A percentile compares a stretch with the other conserved stretches of the same genome.
Conservation (phyloP, 2,797 vertebrate species). For the Gila robusta region DNA sequence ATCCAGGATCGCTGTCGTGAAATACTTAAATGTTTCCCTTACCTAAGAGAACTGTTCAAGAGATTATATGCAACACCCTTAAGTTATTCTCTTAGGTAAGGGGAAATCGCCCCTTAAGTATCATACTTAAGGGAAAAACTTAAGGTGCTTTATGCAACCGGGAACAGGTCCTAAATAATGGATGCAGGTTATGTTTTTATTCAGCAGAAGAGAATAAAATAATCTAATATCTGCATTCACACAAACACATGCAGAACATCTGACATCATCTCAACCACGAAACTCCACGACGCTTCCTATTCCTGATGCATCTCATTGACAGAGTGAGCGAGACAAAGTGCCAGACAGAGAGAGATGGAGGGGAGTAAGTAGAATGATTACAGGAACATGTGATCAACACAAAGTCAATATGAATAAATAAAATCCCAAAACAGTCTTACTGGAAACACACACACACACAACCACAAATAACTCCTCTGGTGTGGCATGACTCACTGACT, state of each 20-base stretch:
- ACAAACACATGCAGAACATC: neutral
- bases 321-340: neutral
- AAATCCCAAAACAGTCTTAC: constrained; percentile 6
- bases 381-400: neutral
- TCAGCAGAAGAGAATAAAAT: neutral
- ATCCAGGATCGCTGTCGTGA: too few relatives aligned
- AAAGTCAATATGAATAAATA: neutral
- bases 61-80: too few relatives aligned
- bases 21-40: too few relatives aligned
- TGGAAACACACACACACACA: constrained; percentile 55
- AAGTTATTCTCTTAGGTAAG: too few relatives aligned
- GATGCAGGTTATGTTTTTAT: neutral
- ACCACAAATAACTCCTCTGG: constrained; percentile 73
- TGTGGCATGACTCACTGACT: constrained; percentile 70
- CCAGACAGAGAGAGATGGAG: neutral
- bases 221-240: neutral
- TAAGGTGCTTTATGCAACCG: too few relatives aligned
- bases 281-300: neutral
- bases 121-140: too few relatives aligned
- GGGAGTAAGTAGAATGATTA: neutral
- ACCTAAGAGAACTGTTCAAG: too few relatives aligned
- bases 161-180: neutral
- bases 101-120: too few relatives aligned
- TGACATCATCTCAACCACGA: neutral
- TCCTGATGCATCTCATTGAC: neutral